Evolutionary conservation across 1,140 invertebrate genomes (phyloP), one percentile per base, ranked within the genome.

Genomic region (Drosophila malerkotliana): DNA sequence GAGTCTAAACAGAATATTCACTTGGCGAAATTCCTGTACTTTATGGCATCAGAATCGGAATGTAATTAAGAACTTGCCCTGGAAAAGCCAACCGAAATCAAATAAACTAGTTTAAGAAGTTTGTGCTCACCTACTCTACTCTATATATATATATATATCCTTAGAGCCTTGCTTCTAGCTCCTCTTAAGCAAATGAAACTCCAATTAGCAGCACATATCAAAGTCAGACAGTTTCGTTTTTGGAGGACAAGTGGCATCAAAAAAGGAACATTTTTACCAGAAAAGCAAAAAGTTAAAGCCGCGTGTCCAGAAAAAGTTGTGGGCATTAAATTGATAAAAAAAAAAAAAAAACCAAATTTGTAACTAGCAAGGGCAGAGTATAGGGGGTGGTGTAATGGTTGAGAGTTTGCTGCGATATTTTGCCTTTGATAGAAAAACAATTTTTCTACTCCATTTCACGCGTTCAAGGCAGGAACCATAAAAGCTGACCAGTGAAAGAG

Each of bases 391-490:
- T 26, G 51, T n/a, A 45, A 51, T 74, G 68, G 15, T 45, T 72
- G 74, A 69, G 66, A 69, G 66, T 69, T 52, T 54, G 76, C 82
- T 74, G 77, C 82, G 81, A 85, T 85, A 78, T 87, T 87, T 85
- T 76, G 83, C 75, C 67, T 88, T 82, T 87, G 83, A 87, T 87
- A 88, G 79, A 87, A 88, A 88, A 87, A 87, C 83, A 88, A 87
- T 87, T 87, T 87, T 87, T 87, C 83, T 87, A 87, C 83, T 87
- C 83, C 83, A 87, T 87, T 87, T 87, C 83, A 83, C 83, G 83
- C 79, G 75, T 87, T 87, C 83, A 87, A 87, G 83, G 83, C 83
- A 82, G 62, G 56, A 37, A 14, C 55, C 66, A 55, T 67, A 55
- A 63, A 62, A 47, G 58, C 41, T 21, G 21, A 21, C 21, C 21